Conservation (phyloP, 1,140 invertebrate genomes). For the Ylistrum balloti region DNA sequence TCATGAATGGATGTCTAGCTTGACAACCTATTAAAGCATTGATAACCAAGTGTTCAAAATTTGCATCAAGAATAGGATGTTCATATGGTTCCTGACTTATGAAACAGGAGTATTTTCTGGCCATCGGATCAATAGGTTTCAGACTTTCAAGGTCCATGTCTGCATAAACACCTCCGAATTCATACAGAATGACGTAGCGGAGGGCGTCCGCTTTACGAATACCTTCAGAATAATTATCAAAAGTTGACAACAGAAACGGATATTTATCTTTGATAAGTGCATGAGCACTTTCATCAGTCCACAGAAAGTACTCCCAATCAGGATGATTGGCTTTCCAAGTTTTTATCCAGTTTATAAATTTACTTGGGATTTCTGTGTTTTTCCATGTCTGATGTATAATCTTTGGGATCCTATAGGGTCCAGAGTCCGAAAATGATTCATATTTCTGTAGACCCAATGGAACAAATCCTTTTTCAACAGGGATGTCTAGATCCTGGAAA, state of each 20-base stretch:
- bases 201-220: constrained; percentile 78
- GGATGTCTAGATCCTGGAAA: constrained; percentile 69
- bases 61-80: constrained; percentile 77
- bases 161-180: constrained; percentile 79
- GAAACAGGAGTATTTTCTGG: constrained; percentile 76
- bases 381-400: constrained; percentile 82
- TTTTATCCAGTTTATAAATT: constrained; percentile 73
- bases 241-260: constrained; percentile 72
- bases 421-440: constrained; percentile 68
- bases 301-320: constrained; percentile 79
- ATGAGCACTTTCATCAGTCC: constrained; percentile 78
- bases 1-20: constrained; percentile 78
- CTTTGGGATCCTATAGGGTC: constrained; percentile 71
- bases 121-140: constrained; percentile 71
- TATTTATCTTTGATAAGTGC: constrained; percentile 74
- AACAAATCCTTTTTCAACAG: constrained; percentile 60
- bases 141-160: constrained; percentile 80
- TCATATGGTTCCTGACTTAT: constrained; percentile 79
- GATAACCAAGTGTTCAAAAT: constrained; percentile 76
- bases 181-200: constrained; percentile 78
- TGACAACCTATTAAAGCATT: constrained; percentile 80
- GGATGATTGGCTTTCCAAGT: constrained; percentile 76
- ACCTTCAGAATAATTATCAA: constrained; percentile 73
- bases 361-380: constrained; percentile 72
- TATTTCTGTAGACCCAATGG: constrained; percentile 55